A percentile compares a stretch with the other conserved stretches of the same genome.
These are phyloP conservation scores for Formica selysi DNA, from an alignment of 1,140 invertebrate genomes.

Conservation along the genomic window DNA sequence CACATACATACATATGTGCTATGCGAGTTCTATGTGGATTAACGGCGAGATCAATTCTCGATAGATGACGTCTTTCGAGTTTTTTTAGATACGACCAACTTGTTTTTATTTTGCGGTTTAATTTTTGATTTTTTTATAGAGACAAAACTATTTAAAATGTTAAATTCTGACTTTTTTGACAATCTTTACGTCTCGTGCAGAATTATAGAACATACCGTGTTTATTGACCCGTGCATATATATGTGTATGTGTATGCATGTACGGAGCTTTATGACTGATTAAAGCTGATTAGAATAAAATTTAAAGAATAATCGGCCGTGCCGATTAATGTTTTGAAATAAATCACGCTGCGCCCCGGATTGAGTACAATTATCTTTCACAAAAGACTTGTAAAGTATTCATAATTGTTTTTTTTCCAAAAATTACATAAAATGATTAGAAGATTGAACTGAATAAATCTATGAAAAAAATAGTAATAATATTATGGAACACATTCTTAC, in stretches of 20 bases:
- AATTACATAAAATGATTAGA: background rate
- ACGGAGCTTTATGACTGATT: background rate
- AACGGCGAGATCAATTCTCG: background rate
- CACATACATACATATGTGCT: slow-evolving; percentile 32
- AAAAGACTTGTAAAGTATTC: background rate
- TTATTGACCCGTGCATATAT: too few relatives aligned
- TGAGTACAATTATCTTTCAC: background rate
- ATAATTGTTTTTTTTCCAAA: background rate
- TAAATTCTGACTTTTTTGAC: background rate
- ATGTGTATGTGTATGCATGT: too few relatives aligned
- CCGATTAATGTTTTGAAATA: slow-evolving; percentile 8
- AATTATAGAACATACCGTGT: background rate
- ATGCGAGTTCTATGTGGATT: slow-evolving; percentile 15
- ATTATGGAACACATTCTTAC: background rate
- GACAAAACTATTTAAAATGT: background rate
- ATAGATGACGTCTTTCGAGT: background rate
- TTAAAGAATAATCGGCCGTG: background rate
- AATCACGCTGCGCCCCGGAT: background rate
- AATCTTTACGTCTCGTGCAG: background rate
- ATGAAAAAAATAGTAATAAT: background rate
- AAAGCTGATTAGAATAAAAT: background rate
- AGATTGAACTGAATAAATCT: background rate
- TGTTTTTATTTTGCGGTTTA: background rate
- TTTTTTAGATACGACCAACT: background rate
- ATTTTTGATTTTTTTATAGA: background rate